Evolutionary conservation across 2,797 vertebrate species (phyloP).

Genomic region (Chanos chanos): DNA sequence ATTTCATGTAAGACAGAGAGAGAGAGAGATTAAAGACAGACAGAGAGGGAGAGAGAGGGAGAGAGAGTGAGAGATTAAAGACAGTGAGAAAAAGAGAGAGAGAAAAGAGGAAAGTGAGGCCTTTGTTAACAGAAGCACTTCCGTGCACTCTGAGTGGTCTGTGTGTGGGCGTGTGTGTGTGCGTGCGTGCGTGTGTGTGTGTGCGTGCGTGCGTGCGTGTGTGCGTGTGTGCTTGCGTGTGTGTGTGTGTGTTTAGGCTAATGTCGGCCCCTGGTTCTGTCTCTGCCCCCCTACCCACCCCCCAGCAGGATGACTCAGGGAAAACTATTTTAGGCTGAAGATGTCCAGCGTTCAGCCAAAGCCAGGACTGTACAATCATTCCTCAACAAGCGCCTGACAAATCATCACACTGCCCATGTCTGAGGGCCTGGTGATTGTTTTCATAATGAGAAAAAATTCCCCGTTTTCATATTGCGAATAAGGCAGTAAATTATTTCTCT

Average conservation of each 20-base stretch:
- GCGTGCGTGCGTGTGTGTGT: background rate
- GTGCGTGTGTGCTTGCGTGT: background rate
- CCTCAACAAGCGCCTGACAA: conserved; percentile 9
- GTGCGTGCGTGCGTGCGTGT: background rate
- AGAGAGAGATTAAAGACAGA: conserved; percentile 2
- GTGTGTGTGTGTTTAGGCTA: background rate
- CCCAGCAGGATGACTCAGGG: background rate
- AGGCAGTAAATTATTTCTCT: too few relatives aligned
- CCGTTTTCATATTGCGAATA: too few relatives aligned
- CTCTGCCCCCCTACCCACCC: background rate
- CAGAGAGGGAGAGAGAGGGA: background rate
- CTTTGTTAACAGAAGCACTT: too few relatives aligned
- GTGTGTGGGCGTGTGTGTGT: background rate
- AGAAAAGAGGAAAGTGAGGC: conserved; percentile 1
- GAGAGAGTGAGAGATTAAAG: conserved; percentile 2
- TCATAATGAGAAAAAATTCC: too few relatives aligned
- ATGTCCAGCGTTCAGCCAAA: background rate
- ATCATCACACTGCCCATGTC: conserved; percentile 3
- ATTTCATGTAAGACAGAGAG: background rate
- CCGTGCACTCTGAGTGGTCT: too few relatives aligned
- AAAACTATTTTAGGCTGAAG: conserved; percentile 1
- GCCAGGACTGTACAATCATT: conserved; percentile 4
- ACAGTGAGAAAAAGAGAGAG: conserved; percentile 11
- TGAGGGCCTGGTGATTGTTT: background rate
- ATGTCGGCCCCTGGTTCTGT: conserved; percentile 8